Evolutionary conservation across 2,888 invertebrate species (phyloP).

Genomic region (Heteromurus nitidus): DNA sequence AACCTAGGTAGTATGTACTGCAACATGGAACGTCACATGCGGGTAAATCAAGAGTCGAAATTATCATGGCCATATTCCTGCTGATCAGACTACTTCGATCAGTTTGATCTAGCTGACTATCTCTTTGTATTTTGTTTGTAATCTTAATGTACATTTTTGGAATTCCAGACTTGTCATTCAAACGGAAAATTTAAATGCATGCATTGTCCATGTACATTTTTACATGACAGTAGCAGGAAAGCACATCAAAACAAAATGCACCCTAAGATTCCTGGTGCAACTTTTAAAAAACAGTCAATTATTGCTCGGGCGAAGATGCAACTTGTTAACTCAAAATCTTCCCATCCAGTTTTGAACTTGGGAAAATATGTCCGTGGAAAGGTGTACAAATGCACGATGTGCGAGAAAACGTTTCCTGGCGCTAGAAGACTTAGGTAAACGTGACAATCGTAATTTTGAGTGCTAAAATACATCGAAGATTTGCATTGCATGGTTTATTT

Average conservation of each 20-base stretch:
- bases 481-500: not conserved
- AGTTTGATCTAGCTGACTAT: too few relatives aligned
- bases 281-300: not conserved
- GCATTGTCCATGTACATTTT: conserved; percentile 32
- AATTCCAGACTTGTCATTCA: conserved; percentile 19
- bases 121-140: not conserved
- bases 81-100: too few relatives aligned
- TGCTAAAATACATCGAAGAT: too few relatives aligned
- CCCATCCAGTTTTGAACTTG: not conserved
- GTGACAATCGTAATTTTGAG: not conserved
- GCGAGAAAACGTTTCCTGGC: conserved; percentile 11
- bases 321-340: not conserved
- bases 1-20: not conserved
- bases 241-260: conserved; percentile 30
- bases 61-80: too few relatives aligned
- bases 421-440: conserved; percentile 26
- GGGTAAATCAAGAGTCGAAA: conserved; percentile 1
- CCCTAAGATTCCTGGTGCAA: not conserved
- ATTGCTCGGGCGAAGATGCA: conserved; percentile 32
- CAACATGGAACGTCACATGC: not conserved
- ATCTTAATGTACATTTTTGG: conserved; percentile 9
- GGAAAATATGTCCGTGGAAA: not conserved
- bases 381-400: conserved; percentile 25
- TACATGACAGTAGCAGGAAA: not conserved
- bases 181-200: conserved; percentile 31